phyloP scores from a whole-genome alignment of 2,113 vertebrate species.

The Plestiodon gilberti region DNA sequence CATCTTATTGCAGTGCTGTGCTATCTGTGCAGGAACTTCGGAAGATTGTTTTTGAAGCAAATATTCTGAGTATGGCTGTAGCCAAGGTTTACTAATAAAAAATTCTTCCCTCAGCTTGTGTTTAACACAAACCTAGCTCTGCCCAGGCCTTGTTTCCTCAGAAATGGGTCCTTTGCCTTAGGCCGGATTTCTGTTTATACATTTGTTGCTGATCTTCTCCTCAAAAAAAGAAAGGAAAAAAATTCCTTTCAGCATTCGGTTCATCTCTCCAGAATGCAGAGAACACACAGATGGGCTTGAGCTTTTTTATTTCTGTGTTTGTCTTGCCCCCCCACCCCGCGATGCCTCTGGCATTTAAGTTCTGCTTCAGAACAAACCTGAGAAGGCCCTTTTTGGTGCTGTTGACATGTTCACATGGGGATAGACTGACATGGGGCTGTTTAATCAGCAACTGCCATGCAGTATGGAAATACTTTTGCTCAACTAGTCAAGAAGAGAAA shows the following conservation, averaged over 20 bases:
- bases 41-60: not conserved
- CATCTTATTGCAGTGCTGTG: not conserved
- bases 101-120: not conserved
- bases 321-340: conserved; percentile 12
- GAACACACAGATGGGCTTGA: not conserved
- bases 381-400: conserved; percentile 39
- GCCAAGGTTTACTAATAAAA: not conserved
- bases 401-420: conserved; percentile 44
- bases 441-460: conserved; percentile 42
- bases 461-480: conserved; percentile 61
- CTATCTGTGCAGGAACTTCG: not conserved
- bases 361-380: conserved; percentile 61
- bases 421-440: conserved; percentile 38
- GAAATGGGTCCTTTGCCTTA: not conserved
- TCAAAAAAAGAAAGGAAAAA: not conserved
- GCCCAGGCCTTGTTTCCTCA: conserved; percentile 15
- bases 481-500: conserved; percentile 54
- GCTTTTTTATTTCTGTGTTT: conserved; percentile 36
- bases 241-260: conserved; percentile 22
- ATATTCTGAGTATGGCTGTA: not conserved
- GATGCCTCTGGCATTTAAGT: conserved; percentile 36
- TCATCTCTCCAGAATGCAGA: not conserved
- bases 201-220: conserved; percentile 15
- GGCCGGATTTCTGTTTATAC: conserved; percentile 24
- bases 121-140: not conserved